phyloP scores from a whole-genome alignment of 2,797 vertebrate genomes.

The Momotus momota region DNA sequence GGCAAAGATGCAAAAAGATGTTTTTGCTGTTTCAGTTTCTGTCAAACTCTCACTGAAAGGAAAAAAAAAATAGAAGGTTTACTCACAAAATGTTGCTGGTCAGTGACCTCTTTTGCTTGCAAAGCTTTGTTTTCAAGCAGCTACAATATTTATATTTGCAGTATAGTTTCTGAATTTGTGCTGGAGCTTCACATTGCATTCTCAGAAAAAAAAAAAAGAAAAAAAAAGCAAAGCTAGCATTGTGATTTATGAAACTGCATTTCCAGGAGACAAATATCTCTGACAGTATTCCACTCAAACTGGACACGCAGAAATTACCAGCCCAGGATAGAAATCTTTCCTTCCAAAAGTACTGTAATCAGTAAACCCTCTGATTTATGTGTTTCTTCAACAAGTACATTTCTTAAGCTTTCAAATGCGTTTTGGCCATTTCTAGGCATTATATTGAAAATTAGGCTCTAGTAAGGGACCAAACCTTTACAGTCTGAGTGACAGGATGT shows the following conservation, averaged over 20 bases:
- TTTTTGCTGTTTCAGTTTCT: conserved; percentile 38
- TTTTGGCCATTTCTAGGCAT: not conserved
- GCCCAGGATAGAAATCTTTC: not conserved
- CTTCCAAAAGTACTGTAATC: not conserved
- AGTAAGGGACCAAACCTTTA: not conserved
- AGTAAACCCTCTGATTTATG: not conserved
- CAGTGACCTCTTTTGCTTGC: conserved; percentile 57
- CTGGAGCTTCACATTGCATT: not conserved
- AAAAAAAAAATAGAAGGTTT: not conserved
- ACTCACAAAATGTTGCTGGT: conserved; percentile 22
- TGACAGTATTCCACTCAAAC: not conserved
- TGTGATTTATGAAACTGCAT: conserved; percentile 1
- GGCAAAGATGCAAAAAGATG: conserved; percentile 56
- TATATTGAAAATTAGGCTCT: not conserved
- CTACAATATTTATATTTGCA: conserved; percentile 49
- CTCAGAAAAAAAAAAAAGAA: not conserved
- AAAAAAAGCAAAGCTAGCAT: not conserved
- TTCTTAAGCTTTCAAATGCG: not conserved
- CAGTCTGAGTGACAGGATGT: not conserved
- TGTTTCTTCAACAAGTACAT: not conserved
- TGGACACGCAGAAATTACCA: not conserved
- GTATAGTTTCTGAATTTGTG: not conserved
- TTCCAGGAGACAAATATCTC: not conserved
- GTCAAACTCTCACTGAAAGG: not conserved
- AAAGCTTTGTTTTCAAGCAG: conserved; percentile 41